Evolutionary conservation across 2,888 invertebrate species (phyloP).

Genomic region (Limnephilus lunatus): DNA sequence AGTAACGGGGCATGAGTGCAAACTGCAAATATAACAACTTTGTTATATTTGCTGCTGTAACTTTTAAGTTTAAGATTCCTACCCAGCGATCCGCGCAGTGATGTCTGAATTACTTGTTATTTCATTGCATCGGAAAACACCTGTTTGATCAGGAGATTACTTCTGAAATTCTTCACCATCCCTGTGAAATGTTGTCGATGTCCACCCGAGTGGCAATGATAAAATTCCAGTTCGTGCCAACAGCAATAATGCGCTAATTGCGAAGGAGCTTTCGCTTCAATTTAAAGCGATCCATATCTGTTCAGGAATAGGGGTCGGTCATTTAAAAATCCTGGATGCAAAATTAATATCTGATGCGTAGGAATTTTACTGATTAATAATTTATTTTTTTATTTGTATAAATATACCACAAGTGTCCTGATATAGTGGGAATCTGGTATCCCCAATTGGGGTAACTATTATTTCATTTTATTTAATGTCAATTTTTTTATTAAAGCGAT

Average conservation of each 20-base stretch:
- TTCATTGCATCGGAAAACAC: conserved; percentile 37
- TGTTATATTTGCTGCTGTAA: neutral
- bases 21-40: neutral
- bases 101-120: conserved; percentile 16
- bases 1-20: neutral
- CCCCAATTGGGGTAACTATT: too few relatives aligned
- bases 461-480: too few relatives aligned
- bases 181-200: conserved; percentile 29
- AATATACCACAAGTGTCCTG: too few relatives aligned
- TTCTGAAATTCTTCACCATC: conserved; percentile 31
- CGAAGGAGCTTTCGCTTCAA: neutral
- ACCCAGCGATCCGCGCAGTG: neutral
- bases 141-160: conserved; percentile 29
- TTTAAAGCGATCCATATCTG: conserved; percentile 15
- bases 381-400: too few relatives aligned
- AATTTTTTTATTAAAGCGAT: too few relatives aligned
- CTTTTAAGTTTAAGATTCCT: neutral
- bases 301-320: neutral
- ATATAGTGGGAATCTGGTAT: too few relatives aligned
- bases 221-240: conserved; percentile 41
- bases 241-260: conserved; percentile 42
- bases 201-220: conserved; percentile 38
- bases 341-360: neutral
- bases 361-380: neutral
- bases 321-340: neutral